Conservation (phyloP, 2,888 invertebrate genomes). For the Chrysolina americana region DNA sequence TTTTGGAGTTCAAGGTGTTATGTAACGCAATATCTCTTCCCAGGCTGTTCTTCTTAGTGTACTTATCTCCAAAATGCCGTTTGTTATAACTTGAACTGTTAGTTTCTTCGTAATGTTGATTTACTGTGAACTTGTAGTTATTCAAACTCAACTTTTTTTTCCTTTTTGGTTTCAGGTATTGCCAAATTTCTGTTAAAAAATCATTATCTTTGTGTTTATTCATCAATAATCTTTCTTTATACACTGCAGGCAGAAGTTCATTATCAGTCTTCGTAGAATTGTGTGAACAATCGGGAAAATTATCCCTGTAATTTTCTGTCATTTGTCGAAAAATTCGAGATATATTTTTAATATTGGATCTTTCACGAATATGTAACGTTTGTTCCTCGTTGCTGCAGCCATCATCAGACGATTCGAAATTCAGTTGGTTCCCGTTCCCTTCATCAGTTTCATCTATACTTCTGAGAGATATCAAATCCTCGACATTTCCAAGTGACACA, state of each 20-base stretch:
- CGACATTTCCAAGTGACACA: constrained; percentile 63
- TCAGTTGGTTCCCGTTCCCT: constrained; percentile 37
- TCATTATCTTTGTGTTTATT: constrained; percentile 47
- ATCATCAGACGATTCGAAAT: constrained; percentile 32
- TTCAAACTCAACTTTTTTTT: constrained; percentile 49
- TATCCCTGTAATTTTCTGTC: constrained; percentile 64
- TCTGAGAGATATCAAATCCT: constrained; percentile 63
- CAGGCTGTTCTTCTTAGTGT: constrained; percentile 46
- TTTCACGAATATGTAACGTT: constrained; percentile 14
- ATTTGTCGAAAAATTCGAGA: constrained; percentile 59
- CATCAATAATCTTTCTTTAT: constrained; percentile 60
- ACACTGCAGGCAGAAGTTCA: constrained; percentile 59
- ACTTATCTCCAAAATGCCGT: constrained; percentile 31
- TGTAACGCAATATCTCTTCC: constrained; percentile 61
- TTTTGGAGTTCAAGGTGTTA: constrained; percentile 63
- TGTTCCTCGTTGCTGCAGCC: constrained; percentile 23
- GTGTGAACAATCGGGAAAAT: constrained; percentile 59
- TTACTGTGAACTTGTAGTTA: constrained; percentile 60
- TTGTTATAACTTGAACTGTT: constrained; percentile 21
- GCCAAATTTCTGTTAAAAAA: constrained; percentile 55
- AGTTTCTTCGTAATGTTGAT: constrained; percentile 55
- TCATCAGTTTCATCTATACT: constrained; percentile 40
- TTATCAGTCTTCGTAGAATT: constrained; percentile 44
- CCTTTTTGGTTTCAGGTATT: constrained; percentile 53
- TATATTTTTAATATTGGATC: constrained; percentile 45